Conservation (phyloP, 2,113 vertebrate species). For the Myrmophylax atrothorax region DNA sequence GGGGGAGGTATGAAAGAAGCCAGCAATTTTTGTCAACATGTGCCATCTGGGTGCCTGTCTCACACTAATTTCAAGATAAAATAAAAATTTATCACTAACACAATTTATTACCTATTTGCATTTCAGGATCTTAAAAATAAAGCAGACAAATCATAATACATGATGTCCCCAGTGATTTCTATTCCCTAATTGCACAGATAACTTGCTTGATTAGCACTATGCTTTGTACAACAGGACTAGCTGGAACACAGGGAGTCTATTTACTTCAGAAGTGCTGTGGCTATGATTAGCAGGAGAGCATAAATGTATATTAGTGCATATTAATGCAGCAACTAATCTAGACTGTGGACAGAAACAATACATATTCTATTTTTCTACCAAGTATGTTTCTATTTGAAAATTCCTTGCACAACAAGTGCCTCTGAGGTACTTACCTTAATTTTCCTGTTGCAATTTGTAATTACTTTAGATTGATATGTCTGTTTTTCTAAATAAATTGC, state of each 20-base stretch:
- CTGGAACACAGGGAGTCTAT: slow-evolving; percentile 45
- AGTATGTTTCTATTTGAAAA: slow-evolving; percentile 37
- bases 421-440: slow-evolving; percentile 57
- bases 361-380: slow-evolving; percentile 8
- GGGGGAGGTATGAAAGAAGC: neutral
- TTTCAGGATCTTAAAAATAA: slow-evolving; percentile 60
- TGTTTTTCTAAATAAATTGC: slow-evolving; percentile 55
- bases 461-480: slow-evolving; percentile 58
- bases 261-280: slow-evolving; percentile 49
- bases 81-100: slow-evolving; percentile 21
- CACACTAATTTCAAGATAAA: slow-evolving; percentile 32
- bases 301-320: slow-evolving; percentile 51
- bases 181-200: slow-evolving; percentile 65
- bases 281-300: slow-evolving; percentile 65
- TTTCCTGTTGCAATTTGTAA: slow-evolving; percentile 60
- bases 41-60: neutral
- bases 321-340: slow-evolving; percentile 58
- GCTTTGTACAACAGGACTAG: slow-evolving; percentile 48
- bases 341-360: slow-evolving; percentile 50
- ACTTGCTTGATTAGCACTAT: slow-evolving; percentile 43
- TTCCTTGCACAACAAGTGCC: slow-evolving; percentile 13
- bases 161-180: slow-evolving; percentile 39
- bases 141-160: slow-evolving; percentile 26
- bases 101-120: slow-evolving; percentile 56
- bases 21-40: neutral